Conservation (phyloP, 2,113 vertebrate genomes). For the Archocentrus centrarchus region DNA sequence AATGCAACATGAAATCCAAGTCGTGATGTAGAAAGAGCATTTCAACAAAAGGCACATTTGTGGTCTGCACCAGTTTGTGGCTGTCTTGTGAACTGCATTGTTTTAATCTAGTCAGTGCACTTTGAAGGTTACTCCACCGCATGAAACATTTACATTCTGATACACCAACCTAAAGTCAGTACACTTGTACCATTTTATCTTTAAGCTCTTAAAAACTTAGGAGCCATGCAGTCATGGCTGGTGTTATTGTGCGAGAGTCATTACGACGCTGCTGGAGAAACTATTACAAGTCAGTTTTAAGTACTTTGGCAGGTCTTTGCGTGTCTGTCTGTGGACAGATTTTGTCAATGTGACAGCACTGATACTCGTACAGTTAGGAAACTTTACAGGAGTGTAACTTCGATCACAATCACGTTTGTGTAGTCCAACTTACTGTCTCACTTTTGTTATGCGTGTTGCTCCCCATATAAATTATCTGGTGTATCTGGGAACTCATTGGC, state of each 20-base stretch:
- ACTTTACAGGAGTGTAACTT: not conserved
- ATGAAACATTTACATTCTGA: not conserved
- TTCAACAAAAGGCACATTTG: constrained; percentile 35
- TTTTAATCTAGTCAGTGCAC: not conserved
- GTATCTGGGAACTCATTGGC: not conserved
- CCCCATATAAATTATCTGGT: rapidly evolving
- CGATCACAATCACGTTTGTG: not conserved
- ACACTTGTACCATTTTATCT: not conserved
- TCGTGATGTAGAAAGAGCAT: constrained; percentile 18
- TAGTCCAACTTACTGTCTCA: not conserved
- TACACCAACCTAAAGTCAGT: not conserved
- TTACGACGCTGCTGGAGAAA: not conserved
- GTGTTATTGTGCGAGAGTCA: not conserved
- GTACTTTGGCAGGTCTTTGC: not conserved
- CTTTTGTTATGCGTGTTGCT: not conserved
- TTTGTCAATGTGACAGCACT: too few species aligned
- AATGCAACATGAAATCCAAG: constrained; percentile 1
- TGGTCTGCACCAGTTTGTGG: not conserved
- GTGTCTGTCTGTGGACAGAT: not conserved
- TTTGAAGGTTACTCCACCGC: not conserved
- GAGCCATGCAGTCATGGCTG: not conserved
- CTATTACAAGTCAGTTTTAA: not conserved
- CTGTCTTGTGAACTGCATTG: not conserved
- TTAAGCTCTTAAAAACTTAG: not conserved
- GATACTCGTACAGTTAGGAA: too few species aligned